Evolutionary conservation across 1,140 invertebrate species (phyloP), one percentile per base, ranked within the genome.

Genomic region (Drosophila biarmipes): DNA sequence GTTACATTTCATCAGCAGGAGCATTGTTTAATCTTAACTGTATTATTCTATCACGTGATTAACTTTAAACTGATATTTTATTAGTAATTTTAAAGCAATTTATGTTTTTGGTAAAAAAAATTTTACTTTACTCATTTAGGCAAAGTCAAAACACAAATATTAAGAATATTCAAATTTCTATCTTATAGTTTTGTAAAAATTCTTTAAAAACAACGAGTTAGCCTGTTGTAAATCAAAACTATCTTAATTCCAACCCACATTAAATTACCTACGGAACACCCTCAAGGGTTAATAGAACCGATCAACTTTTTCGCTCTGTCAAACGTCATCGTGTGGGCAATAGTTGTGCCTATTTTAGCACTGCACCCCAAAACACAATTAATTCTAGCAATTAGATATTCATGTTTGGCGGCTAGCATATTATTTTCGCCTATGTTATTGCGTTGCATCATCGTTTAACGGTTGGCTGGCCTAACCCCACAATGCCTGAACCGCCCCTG

Each of bases 401-500:
- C 53, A 61, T 61, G 58, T 29, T 61, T 57, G 24, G 24, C 19
- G 27, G 4, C 11, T 17, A 49, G 46, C 24, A 29, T 62, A 19
- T 46, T 19, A 24, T 24, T 27, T 53, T 15, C 29, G 31, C 15
- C 14, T 42, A 62, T 38, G 12, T 14, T 64, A 29, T 64, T 63
- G n/a, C 38, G 45, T 64, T 63, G 49, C 62, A 55, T 69, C 63
- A 55, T 69, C 63, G 55, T 68, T 24, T 34, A 24, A 51, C 34
- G 34, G 34, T 38, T 11, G 43, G 57, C 27, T 51, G 7, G 17
- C 12, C 19, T 63, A 67, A 45, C 64, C 48, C 17, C 37, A 38
- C 24, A 19, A 29, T n/a, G 19, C 19, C 49, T 69, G 64, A 71
- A 71, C 67, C 67, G 67, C 40, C 51, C 67, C 67, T 71, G 67